phyloP scores from a whole-genome alignment of 2,113 vertebrate genomes.

The Tachysurus fulvidraco region DNA sequence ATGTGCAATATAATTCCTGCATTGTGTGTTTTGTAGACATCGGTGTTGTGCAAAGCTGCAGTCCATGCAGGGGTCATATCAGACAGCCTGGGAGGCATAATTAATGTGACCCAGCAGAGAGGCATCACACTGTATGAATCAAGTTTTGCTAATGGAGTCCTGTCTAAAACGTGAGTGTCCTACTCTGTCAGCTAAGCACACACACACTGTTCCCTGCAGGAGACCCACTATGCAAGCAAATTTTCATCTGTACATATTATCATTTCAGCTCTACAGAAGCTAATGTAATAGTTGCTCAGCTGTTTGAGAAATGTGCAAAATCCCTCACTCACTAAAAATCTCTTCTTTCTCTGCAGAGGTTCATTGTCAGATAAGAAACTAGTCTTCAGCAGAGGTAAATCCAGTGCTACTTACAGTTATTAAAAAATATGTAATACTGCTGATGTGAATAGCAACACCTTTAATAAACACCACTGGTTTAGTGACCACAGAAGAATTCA shows the following conservation, averaged over 20 bases:
- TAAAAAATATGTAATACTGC: background rate
- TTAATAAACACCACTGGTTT: background rate
- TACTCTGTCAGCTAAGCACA: background rate
- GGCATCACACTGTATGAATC: constrained; percentile 83
- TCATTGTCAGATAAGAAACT: constrained; percentile 84
- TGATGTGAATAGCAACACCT: background rate
- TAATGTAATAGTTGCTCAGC: constrained; percentile 12
- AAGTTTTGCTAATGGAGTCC: constrained; percentile 80
- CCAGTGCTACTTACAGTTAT: background rate
- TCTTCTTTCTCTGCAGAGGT: constrained; percentile 68
- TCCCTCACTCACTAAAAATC: background rate
- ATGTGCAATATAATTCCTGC: background rate
- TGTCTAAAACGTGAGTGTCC: constrained; percentile 77
- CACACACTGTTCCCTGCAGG: background rate
- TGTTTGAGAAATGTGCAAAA: constrained; percentile 2
- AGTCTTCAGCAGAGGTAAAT: constrained; percentile 78
- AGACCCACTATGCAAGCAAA: constrained; percentile 2
- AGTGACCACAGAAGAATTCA: background rate
- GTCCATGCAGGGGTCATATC: constrained; percentile 79
- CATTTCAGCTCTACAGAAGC: background rate
- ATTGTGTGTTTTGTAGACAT: constrained; percentile 71
- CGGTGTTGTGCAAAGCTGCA: constrained; percentile 83
- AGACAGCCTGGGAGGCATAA: constrained; percentile 74
- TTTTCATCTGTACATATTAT: background rate
- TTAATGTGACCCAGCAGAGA: constrained; percentile 72